Conservation (phyloP, 2,113 vertebrate species). For the Smithornis capensis region DNA sequence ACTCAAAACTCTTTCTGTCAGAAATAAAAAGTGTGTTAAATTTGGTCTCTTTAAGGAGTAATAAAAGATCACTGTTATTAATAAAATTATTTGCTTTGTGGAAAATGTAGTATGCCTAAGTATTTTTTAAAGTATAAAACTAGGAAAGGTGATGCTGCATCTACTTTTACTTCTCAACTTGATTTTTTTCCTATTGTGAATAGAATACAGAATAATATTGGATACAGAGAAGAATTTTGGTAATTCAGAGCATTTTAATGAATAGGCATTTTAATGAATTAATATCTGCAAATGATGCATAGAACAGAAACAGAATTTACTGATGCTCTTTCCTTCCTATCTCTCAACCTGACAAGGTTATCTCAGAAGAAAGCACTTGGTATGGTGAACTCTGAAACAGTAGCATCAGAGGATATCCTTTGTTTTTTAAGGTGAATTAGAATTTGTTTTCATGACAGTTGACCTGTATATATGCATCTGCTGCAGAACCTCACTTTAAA, state of each 20-base stretch:
- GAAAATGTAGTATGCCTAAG: not conserved
- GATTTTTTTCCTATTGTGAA: not conserved
- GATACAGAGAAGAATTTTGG: not conserved
- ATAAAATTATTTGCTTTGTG: slow-evolving; percentile 25
- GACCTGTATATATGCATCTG: not conserved
- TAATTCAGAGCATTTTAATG: not conserved
- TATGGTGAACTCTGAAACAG: not conserved
- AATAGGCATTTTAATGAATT: not conserved
- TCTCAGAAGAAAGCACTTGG: not conserved
- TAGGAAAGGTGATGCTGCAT: not conserved
- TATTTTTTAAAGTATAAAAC: not conserved
- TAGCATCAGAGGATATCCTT: not conserved
- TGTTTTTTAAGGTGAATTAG: not conserved
- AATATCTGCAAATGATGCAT: not conserved
- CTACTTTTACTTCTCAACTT: not conserved
- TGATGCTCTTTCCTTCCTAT: not conserved
- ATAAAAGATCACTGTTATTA: slow-evolving; percentile 44
- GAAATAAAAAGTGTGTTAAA: slow-evolving; percentile 54
- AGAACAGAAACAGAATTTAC: not conserved
- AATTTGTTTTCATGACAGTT: not conserved
- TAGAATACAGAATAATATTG: not conserved
- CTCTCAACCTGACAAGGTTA: not conserved
- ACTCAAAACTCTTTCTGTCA: slow-evolving; percentile 5
- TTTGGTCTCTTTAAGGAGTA: slow-evolving; percentile 37
- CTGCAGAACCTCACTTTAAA: not conserved